Percentiles rank a stretch among this genome's conserved stretches.
Conservation (phyloP, 2,888 invertebrate species). For the Eupithecia pulchellata region DNA sequence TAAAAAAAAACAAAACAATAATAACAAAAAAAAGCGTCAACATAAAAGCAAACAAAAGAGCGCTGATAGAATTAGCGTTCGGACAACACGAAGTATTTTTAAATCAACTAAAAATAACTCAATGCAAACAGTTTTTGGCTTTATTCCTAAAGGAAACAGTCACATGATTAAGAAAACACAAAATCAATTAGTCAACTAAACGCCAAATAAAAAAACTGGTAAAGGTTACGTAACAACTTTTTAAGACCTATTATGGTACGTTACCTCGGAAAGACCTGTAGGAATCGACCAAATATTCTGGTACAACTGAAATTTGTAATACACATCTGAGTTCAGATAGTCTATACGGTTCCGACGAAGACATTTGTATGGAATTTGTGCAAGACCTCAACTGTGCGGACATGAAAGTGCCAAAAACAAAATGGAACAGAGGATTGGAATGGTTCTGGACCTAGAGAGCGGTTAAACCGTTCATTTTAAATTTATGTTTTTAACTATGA, state of each 20-base stretch:
- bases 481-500: too few species aligned
- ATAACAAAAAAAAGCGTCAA: not conserved
- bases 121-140: not conserved
- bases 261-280: not conserved
- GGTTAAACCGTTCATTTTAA: not conserved
- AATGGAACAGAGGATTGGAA: not conserved
- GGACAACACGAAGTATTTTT: not conserved
- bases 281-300: not conserved
- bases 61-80: not conserved
- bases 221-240: not conserved
- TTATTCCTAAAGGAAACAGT: not conserved
- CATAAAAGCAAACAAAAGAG: not conserved
- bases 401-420: not conserved
- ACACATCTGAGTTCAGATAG: not conserved
- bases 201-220: not conserved
- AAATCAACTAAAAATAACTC: not conserved
- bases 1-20: not conserved
- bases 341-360: not conserved
- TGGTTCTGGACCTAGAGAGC: not conserved
- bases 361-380: not conserved
- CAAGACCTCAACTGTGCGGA: not conserved
- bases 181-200: not conserved
- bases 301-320: not conserved
- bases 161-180: not conserved
- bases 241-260: not conserved